Conservation (phyloP, 2,888 invertebrate genomes). For the Xestia c-nigrum region DNA sequence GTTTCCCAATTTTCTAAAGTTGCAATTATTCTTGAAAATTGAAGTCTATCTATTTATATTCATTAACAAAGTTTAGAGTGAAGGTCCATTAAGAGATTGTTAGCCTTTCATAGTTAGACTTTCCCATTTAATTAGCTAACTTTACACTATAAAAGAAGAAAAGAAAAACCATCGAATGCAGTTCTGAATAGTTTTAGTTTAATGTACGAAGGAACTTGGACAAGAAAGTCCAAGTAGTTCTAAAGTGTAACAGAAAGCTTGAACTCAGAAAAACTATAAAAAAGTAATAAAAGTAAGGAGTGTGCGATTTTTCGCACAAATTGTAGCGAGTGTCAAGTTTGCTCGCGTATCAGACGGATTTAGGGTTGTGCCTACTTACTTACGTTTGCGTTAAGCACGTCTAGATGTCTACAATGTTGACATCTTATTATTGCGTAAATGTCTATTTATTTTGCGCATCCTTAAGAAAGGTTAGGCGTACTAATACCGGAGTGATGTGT, state of each 20-base stretch:
- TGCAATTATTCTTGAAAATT: constrained; percentile 46
- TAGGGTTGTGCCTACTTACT: constrained; percentile 31
- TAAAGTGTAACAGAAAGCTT: constrained; percentile 48
- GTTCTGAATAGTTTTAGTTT: constrained; percentile 56
- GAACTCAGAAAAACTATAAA: constrained; percentile 38
- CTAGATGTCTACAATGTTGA: constrained; percentile 31
- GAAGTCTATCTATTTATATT: constrained; percentile 52
- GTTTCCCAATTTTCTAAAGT: constrained; percentile 54
- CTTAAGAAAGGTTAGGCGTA: neutral
- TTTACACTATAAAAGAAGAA: constrained; percentile 21
- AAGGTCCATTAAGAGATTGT: constrained; percentile 48
- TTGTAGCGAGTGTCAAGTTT: constrained; percentile 54
- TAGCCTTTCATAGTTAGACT: constrained; percentile 48
- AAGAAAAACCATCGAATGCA: constrained; percentile 38
- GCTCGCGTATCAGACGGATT: constrained; percentile 46
- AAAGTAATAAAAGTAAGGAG: constrained; percentile 53
- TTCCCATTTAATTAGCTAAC: constrained; percentile 47
- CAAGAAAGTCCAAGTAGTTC: constrained; percentile 36
- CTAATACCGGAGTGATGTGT: too few relatives aligned
- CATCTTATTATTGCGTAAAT: constrained; percentile 29
- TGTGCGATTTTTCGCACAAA: constrained; percentile 50
- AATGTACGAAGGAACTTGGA: constrained; percentile 44
- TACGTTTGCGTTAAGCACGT: constrained; percentile 26
- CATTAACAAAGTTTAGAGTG: constrained; percentile 47
- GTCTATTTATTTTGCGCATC: constrained; percentile 24